phyloP scores from a whole-genome alignment of 2,113 vertebrate genomes.

The Paralichthys olivaceus region DNA sequence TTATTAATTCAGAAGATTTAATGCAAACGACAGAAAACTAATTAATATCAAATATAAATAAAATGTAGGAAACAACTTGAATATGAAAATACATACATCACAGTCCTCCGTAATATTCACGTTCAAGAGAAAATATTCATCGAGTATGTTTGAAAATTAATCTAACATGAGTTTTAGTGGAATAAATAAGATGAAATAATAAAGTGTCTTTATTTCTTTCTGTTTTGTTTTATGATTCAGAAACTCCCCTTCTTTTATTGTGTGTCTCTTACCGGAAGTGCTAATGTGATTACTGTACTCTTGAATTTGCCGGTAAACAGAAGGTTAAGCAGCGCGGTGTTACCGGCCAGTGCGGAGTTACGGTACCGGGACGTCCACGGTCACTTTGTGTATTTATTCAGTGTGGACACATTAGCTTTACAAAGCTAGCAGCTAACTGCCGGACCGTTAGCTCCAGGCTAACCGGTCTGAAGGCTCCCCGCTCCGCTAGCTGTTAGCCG shows the following conservation, averaged over 20 bases:
- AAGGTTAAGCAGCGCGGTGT: constrained; percentile 19
- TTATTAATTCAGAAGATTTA: too few relatives aligned
- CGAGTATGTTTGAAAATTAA: too few relatives aligned
- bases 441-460: not conserved
- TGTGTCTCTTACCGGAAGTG: constrained; percentile 27
- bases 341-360: not conserved
- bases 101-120: too few relatives aligned
- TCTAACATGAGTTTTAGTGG: too few relatives aligned
- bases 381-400: not conserved
- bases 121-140: too few relatives aligned
- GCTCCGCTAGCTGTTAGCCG: constrained; percentile 5
- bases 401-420: not conserved
- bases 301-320: constrained; percentile 8
- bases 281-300: accelerated
- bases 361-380: not conserved
- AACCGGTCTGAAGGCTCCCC: not conserved
- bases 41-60: too few relatives aligned
- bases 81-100: too few relatives aligned
- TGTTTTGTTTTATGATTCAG: not conserved
- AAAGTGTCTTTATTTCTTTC: too few relatives aligned
- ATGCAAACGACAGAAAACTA: too few relatives aligned
- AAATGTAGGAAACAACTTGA: too few relatives aligned
- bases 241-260: constrained; percentile 30
- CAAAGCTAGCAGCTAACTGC: constrained; percentile 6
- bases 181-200: too few relatives aligned